These are phyloP conservation scores for Pseudopleuronectes americanus DNA, from an alignment of 2,797 vertebrate species.

Conservation along the genomic window DNA sequence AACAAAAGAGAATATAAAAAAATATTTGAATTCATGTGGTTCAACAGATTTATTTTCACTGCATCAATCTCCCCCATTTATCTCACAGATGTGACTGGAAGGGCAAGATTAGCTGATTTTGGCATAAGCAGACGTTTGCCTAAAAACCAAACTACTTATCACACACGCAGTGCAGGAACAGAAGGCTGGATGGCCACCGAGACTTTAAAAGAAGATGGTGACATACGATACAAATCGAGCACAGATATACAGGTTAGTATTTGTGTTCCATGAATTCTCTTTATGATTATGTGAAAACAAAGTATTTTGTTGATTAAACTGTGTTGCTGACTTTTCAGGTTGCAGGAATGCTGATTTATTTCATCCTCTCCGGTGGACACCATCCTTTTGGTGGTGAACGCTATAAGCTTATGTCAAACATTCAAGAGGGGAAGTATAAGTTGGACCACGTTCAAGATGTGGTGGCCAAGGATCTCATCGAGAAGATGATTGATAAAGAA, in stretches of 20 bases:
- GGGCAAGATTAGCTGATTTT: constrained; percentile 75
- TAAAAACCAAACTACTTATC: constrained; percentile 52
- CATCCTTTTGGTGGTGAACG: constrained; percentile 66
- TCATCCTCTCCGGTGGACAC: constrained; percentile 72
- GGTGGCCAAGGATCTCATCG: constrained; percentile 69
- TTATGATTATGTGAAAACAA: rapidly evolving
- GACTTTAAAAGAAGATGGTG: constrained; percentile 33
- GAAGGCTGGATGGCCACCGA: constrained; percentile 77
- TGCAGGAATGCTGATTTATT: constrained; percentile 79
- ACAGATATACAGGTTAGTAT: constrained; percentile 72
- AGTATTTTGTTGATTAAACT: neutral
- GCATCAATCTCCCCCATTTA: neutral
- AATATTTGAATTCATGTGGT: no score
- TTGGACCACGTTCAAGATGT: constrained; percentile 64
- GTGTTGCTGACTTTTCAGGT: constrained; percentile 51
- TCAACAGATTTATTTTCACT: neutral
- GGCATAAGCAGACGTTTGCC: constrained; percentile 72
- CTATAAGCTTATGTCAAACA: constrained; percentile 37
- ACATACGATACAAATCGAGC: constrained; percentile 60
- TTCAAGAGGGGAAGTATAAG: constrained; percentile 38
- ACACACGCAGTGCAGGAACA: constrained; percentile 67
- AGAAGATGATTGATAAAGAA: constrained; percentile 69
- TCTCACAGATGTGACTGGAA: constrained; percentile 55
- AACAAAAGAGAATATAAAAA: no score
- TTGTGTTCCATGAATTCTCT: rapidly evolving